These are phyloP conservation scores for Parelbella ahira DNA, from an alignment of 2,888 invertebrate genomes.

Conservation along the genomic window DNA sequence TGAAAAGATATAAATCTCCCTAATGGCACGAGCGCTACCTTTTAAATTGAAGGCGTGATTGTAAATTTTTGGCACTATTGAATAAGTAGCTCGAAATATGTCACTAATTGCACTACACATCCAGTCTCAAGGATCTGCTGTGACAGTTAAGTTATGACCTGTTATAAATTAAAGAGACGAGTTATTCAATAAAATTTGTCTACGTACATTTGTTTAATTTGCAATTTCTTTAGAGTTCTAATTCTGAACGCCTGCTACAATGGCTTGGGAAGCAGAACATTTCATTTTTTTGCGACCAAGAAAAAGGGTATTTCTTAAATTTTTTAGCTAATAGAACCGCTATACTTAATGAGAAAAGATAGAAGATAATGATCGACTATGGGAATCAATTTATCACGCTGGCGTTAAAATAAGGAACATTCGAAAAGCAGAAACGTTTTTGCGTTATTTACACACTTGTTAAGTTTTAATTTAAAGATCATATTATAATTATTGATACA, in stretches of 20 bases:
- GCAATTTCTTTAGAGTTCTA: not conserved
- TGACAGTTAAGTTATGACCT: slow-evolving; percentile 31
- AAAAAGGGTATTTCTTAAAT: slow-evolving; percentile 12
- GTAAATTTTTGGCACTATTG: slow-evolving; percentile 47
- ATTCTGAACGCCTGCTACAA: no score
- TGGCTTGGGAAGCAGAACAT: no score
- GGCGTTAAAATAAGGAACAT: slow-evolving; percentile 20
- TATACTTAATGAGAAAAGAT: slow-evolving; percentile 25
- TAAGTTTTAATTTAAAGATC: slow-evolving; percentile 12
- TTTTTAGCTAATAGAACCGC: slow-evolving; percentile 24
- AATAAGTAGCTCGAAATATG: slow-evolving; percentile 46
- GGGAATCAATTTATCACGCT: slow-evolving; percentile 22
- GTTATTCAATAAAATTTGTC: slow-evolving; percentile 10
- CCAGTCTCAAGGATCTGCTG: slow-evolving; percentile 28
- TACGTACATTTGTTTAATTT: not conserved
- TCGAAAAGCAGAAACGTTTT: slow-evolving; percentile 6
- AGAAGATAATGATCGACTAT: slow-evolving; percentile 21
- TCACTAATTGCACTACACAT: slow-evolving; percentile 39
- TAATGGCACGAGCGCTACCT: slow-evolving; percentile 62
- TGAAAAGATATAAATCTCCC: slow-evolving; percentile 66
- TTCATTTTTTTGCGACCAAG: no score
- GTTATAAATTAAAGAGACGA: slow-evolving; percentile 26
- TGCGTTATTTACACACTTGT: slow-evolving; percentile 17
- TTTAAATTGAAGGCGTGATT: slow-evolving; percentile 55
- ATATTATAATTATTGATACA: not conserved